Conservation (phyloP, 2,113 vertebrate species). For the Apus apus region DNA sequence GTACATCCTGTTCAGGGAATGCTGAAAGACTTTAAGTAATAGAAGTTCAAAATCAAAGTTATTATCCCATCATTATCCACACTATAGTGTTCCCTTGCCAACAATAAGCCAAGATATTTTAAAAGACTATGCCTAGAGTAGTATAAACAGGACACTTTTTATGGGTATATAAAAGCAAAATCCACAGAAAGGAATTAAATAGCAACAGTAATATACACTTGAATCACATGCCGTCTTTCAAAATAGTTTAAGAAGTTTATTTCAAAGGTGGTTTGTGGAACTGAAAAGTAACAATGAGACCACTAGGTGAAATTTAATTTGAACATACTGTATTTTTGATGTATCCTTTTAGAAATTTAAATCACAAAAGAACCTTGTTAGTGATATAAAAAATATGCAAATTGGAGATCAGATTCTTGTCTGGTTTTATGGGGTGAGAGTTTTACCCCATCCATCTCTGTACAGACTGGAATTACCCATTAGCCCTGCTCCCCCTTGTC, state of each 20-base stretch:
- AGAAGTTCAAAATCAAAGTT: conserved; percentile 55
- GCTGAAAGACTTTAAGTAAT: conserved; percentile 55
- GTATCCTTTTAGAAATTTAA: background rate
- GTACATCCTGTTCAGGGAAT: background rate
- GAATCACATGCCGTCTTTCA: background rate
- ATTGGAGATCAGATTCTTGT: background rate
- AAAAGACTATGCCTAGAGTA: conserved; percentile 35
- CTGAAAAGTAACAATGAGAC: background rate
- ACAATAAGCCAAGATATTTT: conserved; percentile 42
- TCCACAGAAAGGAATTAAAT: conserved; percentile 25
- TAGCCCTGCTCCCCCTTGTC: background rate
- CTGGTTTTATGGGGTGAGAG: background rate
- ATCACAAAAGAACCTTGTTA: background rate
- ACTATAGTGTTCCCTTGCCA: conserved; percentile 11
- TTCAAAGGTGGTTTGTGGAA: background rate
- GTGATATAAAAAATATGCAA: background rate
- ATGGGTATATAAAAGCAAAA: conserved; percentile 14
- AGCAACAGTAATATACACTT: background rate
- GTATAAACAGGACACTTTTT: conserved; percentile 57
- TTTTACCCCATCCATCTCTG: background rate
- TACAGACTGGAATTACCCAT: background rate
- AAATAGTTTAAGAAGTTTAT: background rate
- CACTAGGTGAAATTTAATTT: background rate
- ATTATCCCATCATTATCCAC: conserved; percentile 48
- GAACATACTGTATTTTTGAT: background rate